Evolutionary conservation across 1,140 invertebrate genomes (phyloP).

Genomic region (Planococcus citri): DNA sequence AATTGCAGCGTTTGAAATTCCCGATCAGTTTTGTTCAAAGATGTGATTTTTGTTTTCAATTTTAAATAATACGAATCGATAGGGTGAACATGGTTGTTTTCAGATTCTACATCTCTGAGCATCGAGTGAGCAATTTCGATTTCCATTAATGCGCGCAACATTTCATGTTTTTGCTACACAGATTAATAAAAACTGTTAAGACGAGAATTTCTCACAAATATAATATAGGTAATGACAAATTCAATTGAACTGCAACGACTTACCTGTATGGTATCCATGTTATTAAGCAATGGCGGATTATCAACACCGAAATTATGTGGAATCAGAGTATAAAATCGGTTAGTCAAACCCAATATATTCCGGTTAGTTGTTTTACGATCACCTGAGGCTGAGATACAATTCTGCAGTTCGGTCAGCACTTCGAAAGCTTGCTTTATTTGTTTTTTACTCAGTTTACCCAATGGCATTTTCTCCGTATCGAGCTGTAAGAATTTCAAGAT

Average conservation of each 20-base stretch:
- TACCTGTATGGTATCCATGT: slow-evolving; percentile 59
- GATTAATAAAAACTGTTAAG: neutral
- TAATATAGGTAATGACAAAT: no score
- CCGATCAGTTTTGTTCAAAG: slow-evolving; percentile 52
- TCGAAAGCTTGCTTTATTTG: slow-evolving; percentile 78
- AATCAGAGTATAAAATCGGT: slow-evolving; percentile 86
- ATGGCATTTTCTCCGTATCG: slow-evolving; percentile 92
- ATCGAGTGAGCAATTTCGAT: slow-evolving; percentile 90
- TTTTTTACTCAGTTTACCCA: slow-evolving; percentile 86
- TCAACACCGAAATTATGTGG: slow-evolving; percentile 87
- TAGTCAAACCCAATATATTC: slow-evolving; percentile 64
- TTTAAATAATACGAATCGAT: slow-evolving; percentile 83
- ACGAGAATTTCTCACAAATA: no score
- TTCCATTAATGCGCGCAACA: slow-evolving; percentile 64
- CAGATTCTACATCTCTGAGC: slow-evolving; percentile 45
- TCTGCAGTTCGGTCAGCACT: slow-evolving; percentile 65
- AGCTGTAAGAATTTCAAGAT: slow-evolving; percentile 51
- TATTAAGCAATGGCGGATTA: slow-evolving; percentile 67
- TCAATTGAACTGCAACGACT: slow-evolving; percentile 2
- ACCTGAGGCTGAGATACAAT: slow-evolving; percentile 42
- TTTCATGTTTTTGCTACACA: slow-evolving; percentile 62
- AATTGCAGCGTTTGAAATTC: slow-evolving; percentile 63
- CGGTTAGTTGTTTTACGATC: slow-evolving; percentile 37
- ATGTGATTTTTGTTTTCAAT: slow-evolving; percentile 67
- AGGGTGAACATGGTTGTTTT: slow-evolving; percentile 41